Conservation (phyloP, 2,797 vertebrate species). For the Discoglossus pictus region DNA sequence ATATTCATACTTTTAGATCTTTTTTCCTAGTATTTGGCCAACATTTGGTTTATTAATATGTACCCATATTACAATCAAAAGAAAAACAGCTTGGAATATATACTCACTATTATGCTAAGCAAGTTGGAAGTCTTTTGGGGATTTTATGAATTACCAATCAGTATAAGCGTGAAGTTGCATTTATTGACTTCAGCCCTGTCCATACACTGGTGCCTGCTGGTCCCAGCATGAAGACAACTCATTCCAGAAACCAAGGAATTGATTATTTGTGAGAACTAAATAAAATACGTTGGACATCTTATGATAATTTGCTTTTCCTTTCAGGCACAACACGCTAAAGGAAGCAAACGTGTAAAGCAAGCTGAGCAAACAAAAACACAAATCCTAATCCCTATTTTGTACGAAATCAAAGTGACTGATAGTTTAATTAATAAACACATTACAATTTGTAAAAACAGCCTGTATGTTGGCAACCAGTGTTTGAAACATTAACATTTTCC, state of each 20-base stretch:
- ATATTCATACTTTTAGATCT: constrained; percentile 74
- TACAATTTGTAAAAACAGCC: too few relatives aligned
- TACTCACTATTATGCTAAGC: constrained; percentile 88
- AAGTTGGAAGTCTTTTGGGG: constrained; percentile 78
- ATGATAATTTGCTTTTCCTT: constrained; percentile 62
- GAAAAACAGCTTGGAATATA: constrained; percentile 83
- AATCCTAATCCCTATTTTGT: neutral
- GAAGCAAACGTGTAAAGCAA: constrained; percentile 10
- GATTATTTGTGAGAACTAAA: constrained; percentile 70
- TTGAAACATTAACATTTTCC: too few relatives aligned
- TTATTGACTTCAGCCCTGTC: constrained; percentile 76
- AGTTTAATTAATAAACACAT: constrained; percentile 16
- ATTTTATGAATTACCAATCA: constrained; percentile 87
- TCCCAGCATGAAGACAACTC: constrained; percentile 69
- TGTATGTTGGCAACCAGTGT: too few relatives aligned
- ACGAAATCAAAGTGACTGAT: neutral
- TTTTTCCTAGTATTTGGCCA: constrained; percentile 73
- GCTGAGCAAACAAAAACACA: constrained; percentile 1
- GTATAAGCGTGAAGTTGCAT: constrained; percentile 87
- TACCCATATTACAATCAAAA: constrained; percentile 82
- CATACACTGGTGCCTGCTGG: constrained; percentile 68
- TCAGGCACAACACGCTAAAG: constrained; percentile 45
- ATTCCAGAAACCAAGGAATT: constrained; percentile 65
- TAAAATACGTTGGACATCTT: constrained; percentile 63
- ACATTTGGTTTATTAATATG: constrained; percentile 89